Base-by-base conservation (phyloP, 2,888 invertebrate genomes). In the Caenorhabditis sinica region DNA sequence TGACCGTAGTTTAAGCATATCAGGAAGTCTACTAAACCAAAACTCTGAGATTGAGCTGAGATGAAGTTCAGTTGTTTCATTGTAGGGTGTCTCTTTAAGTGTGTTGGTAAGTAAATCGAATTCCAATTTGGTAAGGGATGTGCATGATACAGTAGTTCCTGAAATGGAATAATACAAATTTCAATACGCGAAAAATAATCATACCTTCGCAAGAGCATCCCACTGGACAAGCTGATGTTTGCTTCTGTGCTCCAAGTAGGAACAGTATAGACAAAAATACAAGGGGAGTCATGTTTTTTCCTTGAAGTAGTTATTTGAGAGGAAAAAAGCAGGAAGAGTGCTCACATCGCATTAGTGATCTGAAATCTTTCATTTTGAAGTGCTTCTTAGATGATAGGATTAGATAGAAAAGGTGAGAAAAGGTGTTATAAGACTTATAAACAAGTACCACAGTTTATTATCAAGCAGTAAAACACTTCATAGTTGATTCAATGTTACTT, bases 161-260 rank as follows among this genome's bases (percentile, higher is more conserved):
- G 36, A 68, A 51, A 49, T 3, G 9, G n/a, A 40, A 25, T n/a
- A n/a, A n/a, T n/a, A n/a, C n/a, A n/a, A n/a, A n/a, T n/a, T n/a
- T n/a, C n/a, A n/a, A n/a, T n/a, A n/a, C n/a, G n/a, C n/a, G n/a
- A n/a, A n/a, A n/a, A n/a, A n/a, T n/a, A n/a, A n/a, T n/a, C 49
- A 6, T 30, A 68, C 68, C 51, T 23, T 68, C 33, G 20, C 68
- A 68, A 2, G 68, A 68, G 11, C 68, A 68, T 36, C 68, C 53
- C 11, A 51, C 30, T 2, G 68, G 68, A n/a, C 68, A 68, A 30
- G 51, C 51, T 51, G 36, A 15, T 2, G 8, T 6, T 2, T 20
- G 8, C 11, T 9, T 58, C 8, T 1, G 9, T 15, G 23, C 25
- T 9, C 28, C 30, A 3, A 58, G 28, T 6, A 20, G 45, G 28